Conservation (phyloP, 2,113 vertebrate species). For the Platysternon megacephalum region DNA sequence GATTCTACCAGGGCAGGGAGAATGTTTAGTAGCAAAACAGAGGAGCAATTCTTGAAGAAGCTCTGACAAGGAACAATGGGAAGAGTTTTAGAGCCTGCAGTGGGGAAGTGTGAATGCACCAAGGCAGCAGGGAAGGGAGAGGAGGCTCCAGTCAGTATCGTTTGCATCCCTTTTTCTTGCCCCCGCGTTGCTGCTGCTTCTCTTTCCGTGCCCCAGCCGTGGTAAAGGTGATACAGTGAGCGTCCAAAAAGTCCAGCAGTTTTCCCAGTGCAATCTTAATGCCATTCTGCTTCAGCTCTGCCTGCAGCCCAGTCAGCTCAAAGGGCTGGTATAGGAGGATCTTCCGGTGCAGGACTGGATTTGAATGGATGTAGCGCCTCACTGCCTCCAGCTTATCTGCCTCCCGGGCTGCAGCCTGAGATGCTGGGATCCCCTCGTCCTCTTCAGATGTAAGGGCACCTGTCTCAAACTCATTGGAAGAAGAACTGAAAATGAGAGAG, state of each 20-base stretch:
- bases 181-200: not conserved
- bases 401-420: slow-evolving; percentile 79
- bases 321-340: slow-evolving; percentile 92
- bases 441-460: slow-evolving; percentile 64
- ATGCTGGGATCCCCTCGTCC: slow-evolving; percentile 80
- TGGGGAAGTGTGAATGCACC: rapidly evolving
- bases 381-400: slow-evolving; percentile 81
- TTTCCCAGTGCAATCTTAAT: slow-evolving; percentile 85
- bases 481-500: slow-evolving; percentile 71
- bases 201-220: slow-evolving; percentile 84
- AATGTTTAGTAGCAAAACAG: not conserved
- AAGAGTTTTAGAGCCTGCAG: not conserved
- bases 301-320: slow-evolving; percentile 86
- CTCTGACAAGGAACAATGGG: not conserved
- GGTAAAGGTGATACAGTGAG: slow-evolving; percentile 93
- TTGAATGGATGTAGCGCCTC: slow-evolving; percentile 84
- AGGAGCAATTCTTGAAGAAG: not conserved
- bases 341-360: slow-evolving; percentile 79
- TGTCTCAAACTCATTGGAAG: slow-evolving; percentile 71
- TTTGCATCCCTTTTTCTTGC: slow-evolving; percentile 60
- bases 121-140: not conserved
- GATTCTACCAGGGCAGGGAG: not conserved
- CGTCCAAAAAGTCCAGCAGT: slow-evolving; percentile 91
- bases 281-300: slow-evolving; percentile 84
- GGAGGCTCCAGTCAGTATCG: not conserved